phyloP scores from a whole-genome alignment of 1,140 invertebrate species.

The Apolygus lucorum region DNA sequence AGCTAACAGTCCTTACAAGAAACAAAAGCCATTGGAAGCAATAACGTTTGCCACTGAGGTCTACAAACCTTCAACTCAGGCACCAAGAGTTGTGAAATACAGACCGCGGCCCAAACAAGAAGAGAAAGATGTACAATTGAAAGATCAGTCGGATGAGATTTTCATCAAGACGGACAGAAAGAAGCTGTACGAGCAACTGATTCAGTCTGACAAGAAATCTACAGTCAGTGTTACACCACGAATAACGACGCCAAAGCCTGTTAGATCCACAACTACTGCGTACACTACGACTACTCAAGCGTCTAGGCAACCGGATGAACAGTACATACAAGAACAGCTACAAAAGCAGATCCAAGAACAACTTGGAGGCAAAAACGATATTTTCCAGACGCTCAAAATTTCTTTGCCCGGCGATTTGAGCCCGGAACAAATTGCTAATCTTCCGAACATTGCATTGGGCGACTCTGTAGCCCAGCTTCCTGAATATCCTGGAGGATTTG shows the following conservation, averaged over 20 bases:
- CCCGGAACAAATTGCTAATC: slow-evolving; percentile 28
- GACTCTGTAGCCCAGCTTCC: slow-evolving; percentile 13
- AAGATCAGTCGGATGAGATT: not conserved
- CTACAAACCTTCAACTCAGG: slow-evolving; percentile 6
- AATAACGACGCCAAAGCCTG: slow-evolving; percentile 4
- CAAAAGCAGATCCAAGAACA: slow-evolving; percentile 30
- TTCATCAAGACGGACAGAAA: slow-evolving; percentile 29
- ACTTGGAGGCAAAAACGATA: slow-evolving; percentile 28
- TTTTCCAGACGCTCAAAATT: slow-evolving; percentile 28
- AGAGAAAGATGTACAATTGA: slow-evolving; percentile 15
- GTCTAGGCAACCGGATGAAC: slow-evolving; percentile 7
- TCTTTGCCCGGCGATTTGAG: slow-evolving; percentile 24
- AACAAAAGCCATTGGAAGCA: slow-evolving; percentile 27
- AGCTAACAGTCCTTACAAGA: slow-evolving; percentile 40
- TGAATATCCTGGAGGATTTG: not conserved
- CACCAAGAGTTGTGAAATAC: slow-evolving; percentile 21
- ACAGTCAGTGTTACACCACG: not conserved
- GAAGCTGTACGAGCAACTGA: slow-evolving; percentile 29
- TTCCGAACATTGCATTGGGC: slow-evolving; percentile 23
- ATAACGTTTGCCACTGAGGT: slow-evolving; percentile 23
- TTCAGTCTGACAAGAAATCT: slow-evolving; percentile 21
- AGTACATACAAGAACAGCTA: slow-evolving; percentile 28
- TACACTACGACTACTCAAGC: slow-evolving; percentile 9
- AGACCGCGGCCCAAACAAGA: slow-evolving; percentile 23
- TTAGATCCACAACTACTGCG: slow-evolving; percentile 15